Conservation (phyloP, 2,797 vertebrate genomes). For the Poeciliopsis presidionis region DNA sequence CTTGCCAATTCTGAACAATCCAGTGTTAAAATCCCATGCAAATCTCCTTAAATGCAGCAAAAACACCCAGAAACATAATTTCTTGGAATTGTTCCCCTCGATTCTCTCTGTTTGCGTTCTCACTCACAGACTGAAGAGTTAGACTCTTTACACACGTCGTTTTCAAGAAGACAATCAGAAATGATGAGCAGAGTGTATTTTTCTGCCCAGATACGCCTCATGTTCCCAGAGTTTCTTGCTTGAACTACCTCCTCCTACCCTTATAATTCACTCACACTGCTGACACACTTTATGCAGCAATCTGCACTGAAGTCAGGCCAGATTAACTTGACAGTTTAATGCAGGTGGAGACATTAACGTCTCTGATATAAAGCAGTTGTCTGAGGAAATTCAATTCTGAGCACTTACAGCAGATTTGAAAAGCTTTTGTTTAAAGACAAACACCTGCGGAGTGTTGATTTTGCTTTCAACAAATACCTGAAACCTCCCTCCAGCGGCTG, state of each 20-base stretch:
- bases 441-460: constrained; percentile 5
- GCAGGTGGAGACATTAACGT: constrained; percentile 7
- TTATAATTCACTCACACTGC: constrained; percentile 19
- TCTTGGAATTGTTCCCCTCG: background rate
- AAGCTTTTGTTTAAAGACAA: background rate
- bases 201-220: background rate
- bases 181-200: background rate
- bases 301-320: background rate
- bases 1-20: background rate
- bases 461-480: constrained; percentile 9
- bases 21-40: constrained; percentile 6
- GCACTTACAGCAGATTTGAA: background rate
- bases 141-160: too few species aligned
- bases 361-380: background rate
- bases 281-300: constrained; percentile 5
- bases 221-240: background rate
- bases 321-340: constrained; percentile 20
- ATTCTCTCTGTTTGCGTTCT: background rate
- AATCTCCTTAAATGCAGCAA: constrained; percentile 2
- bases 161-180: background rate
- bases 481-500: background rate
- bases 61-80: background rate
- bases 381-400: background rate
- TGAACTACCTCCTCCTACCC: background rate
- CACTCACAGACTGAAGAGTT: background rate